Conservation (phyloP, 2,113 vertebrate species). For the Anarrhichthys ocellatus region DNA sequence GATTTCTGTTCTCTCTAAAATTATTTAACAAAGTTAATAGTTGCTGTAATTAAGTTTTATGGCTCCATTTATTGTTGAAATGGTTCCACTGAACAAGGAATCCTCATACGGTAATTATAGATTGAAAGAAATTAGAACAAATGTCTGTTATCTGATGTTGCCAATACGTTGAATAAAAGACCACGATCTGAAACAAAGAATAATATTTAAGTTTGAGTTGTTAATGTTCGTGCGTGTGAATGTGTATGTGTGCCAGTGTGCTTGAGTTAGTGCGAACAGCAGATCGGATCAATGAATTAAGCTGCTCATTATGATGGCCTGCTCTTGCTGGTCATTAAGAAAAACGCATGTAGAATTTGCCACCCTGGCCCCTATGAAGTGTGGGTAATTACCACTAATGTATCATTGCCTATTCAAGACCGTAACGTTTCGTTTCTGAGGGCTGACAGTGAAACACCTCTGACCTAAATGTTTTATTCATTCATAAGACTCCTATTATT, state of each 20-base stretch:
- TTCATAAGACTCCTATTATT: constrained; percentile 86
- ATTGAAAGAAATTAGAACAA: constrained; percentile 90
- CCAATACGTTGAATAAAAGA: constrained; percentile 82
- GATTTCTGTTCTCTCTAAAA: constrained; percentile 16
- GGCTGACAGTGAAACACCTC: constrained; percentile 75
- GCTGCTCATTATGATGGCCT: constrained; percentile 93
- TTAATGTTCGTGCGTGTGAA: constrained; percentile 73
- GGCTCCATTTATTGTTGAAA: constrained; percentile 35
- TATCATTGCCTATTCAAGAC: constrained; percentile 94
- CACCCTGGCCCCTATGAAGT: constrained; percentile 90
- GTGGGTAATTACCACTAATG: constrained; percentile 98
- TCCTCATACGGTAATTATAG: constrained; percentile 88
- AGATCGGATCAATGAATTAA: constrained; percentile 94
- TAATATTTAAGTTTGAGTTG: constrained; percentile 86
- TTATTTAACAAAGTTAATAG: constrained; percentile 31
- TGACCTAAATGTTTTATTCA: constrained; percentile 96
- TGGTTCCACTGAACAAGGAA: constrained; percentile 84
- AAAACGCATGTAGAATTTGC: constrained; percentile 86
- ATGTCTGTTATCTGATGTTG: constrained; percentile 84
- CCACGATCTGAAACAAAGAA: constrained; percentile 85
- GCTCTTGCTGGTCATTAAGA: constrained; percentile 94
- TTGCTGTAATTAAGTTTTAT: constrained; percentile 28
- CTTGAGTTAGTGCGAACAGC: constrained; percentile 79
- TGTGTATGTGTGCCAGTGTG: constrained; percentile 76
- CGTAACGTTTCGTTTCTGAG: constrained; percentile 74